A percentile compares a stretch with the other conserved stretches of the same genome.
phyloP scores from a whole-genome alignment of 2,797 vertebrate genomes.

The Myotis pilosus region DNA sequence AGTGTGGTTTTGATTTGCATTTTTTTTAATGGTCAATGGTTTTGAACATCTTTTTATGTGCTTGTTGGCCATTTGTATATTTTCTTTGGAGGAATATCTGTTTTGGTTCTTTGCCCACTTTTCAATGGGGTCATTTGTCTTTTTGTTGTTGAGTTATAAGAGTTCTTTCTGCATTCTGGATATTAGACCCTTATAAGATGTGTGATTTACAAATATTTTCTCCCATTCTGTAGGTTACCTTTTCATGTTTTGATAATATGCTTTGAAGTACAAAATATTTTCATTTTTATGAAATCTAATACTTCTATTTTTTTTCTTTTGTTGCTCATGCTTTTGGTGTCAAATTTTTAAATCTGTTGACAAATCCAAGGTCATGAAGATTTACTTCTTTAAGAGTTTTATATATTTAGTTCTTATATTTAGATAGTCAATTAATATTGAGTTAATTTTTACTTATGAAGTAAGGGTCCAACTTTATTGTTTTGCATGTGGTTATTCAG shows the following conservation, averaged over 20 bases:
- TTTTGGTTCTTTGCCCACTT: not conserved
- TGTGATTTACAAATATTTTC: not conserved
- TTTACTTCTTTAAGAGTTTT: not conserved
- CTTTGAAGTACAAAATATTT: not conserved
- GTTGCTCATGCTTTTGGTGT: not conserved
- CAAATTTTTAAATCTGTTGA: not conserved
- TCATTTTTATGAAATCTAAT: not conserved
- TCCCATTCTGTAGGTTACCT: not conserved
- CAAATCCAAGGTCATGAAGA: not conserved
- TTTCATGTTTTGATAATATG: not conserved
- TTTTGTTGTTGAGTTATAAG: not conserved
- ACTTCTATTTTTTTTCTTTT: not conserved
- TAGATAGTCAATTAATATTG: not conserved
- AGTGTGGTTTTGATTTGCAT: not conserved
- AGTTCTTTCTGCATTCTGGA: not conserved
- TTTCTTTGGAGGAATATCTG: not conserved
- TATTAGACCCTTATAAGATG: not conserved
- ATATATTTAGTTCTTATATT: not conserved
- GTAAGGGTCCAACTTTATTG: not conserved
- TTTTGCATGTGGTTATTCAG: not conserved
- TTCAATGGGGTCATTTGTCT: not conserved
- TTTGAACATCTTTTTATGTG: not conserved
- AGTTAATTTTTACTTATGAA: not conserved
- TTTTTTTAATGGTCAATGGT: not conserved
- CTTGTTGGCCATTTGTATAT: not conserved